phyloP scores from a whole-genome alignment of 2,797 vertebrate genomes.

The Anguilla anguilla region DNA sequence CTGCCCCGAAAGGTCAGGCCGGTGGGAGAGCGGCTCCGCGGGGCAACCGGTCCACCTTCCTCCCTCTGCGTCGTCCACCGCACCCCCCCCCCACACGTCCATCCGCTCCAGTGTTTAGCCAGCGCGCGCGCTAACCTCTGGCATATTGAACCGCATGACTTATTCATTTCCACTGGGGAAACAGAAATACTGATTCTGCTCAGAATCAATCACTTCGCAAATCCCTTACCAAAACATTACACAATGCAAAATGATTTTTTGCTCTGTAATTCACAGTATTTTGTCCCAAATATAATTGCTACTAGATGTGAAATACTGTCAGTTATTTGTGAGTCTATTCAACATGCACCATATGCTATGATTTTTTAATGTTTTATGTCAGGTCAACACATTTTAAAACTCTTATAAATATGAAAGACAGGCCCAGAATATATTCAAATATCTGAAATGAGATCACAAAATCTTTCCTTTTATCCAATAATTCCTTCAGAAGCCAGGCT shows the following conservation, averaged over 20 bases:
- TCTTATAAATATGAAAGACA: background rate
- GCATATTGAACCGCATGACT: conserved; percentile 15
- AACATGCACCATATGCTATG: background rate
- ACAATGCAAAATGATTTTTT: background rate
- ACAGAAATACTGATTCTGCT: background rate
- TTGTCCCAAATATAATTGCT: background rate
- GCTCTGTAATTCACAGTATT: background rate
- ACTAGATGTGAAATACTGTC: no score
- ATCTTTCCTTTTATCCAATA: background rate
- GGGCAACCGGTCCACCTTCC: background rate
- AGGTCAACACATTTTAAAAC: background rate
- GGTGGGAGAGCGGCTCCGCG: background rate
- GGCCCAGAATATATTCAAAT: background rate
- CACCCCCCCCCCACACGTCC: no score
- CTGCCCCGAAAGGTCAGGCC: background rate
- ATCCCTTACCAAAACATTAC: background rate
- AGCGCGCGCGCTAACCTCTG: background rate
- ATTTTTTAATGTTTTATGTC: background rate
- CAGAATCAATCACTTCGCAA: background rate
- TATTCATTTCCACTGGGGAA: conserved; percentile 9
- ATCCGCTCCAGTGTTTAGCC: background rate
- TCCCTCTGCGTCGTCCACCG: background rate
- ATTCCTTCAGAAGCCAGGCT: background rate
- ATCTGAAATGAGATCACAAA: background rate
- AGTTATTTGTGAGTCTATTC: background rate